phyloP scores from a whole-genome alignment of 2,113 vertebrate species.

The Mustelus asterias region DNA sequence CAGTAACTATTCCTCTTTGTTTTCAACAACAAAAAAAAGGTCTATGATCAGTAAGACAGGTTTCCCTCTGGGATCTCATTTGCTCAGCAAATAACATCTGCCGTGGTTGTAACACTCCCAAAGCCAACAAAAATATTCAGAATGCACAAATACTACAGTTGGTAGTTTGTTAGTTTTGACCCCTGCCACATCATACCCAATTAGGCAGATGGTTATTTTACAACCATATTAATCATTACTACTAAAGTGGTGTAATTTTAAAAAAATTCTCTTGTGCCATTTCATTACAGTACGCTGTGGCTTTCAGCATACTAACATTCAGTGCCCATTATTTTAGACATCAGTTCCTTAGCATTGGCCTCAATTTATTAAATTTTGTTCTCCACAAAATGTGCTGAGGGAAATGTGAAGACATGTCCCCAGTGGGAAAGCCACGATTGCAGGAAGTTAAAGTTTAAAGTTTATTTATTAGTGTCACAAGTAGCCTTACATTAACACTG shows the following conservation, averaged over 20 bases:
- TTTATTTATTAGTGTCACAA: no score
- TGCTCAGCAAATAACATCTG: no score
- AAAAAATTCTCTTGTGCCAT: neutral
- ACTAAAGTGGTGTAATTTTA: neutral
- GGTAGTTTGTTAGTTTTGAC: neutral
- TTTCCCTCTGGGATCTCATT: no score
- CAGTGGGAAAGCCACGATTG: neutral
- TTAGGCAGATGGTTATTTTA: neutral
- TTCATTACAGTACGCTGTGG: neutral
- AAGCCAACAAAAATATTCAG: neutral
- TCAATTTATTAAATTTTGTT: neutral
- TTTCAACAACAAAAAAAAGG: no score
- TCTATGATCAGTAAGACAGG: no score
- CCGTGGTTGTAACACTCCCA: neutral
- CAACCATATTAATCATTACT: neutral
- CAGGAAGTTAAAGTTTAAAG: neutral
- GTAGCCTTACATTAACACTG: no score
- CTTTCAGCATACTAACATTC: neutral
- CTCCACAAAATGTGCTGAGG: neutral
- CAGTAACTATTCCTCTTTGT: no score
- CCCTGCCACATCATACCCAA: neutral
- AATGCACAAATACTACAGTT: neutral
- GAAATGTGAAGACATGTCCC: neutral
- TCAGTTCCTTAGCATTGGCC: neutral
- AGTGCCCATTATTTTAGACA: neutral